phyloP scores from a whole-genome alignment of 2,888 invertebrate species.

The Caenorhabditis macrosperma region DNA sequence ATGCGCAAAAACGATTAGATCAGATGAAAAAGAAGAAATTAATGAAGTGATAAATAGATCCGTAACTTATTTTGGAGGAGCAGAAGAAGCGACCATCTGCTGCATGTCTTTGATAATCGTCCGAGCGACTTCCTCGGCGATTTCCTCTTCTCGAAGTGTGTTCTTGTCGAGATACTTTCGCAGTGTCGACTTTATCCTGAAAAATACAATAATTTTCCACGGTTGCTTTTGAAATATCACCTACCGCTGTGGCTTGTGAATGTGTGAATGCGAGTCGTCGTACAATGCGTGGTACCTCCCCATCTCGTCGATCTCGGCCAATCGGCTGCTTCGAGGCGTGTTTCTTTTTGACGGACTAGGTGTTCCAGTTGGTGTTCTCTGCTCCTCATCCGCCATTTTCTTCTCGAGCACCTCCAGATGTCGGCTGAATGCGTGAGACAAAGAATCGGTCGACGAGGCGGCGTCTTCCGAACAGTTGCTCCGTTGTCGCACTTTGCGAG shows the following conservation, averaged over 20 bases:
- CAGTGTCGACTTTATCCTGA: constrained; percentile 55
- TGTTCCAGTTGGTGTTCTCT: constrained; percentile 26
- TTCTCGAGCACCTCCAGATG: constrained; percentile 48
- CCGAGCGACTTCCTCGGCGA: constrained; percentile 96
- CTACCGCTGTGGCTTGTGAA: constrained; percentile 51
- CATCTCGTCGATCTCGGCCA: constrained; percentile 74
- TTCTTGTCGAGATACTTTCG: constrained; percentile 66
- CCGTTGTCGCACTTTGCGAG: constrained; percentile 26
- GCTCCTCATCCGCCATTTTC: constrained; percentile 35
- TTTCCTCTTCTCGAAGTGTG: constrained; percentile 86
- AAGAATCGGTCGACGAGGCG: constrained; percentile 53
- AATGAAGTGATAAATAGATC: not conserved
- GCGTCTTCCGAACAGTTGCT: constrained; percentile 26
- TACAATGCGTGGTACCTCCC: constrained; percentile 73
- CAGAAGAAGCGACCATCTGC: constrained; percentile 83
- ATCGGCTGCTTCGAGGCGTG: constrained; percentile 48
- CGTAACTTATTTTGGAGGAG: not conserved
- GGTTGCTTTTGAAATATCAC: not conserved
- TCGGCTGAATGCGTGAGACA: constrained; percentile 39
- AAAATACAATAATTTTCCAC: constrained; percentile 8
- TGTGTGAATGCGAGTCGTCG: constrained; percentile 60
- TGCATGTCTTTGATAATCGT: constrained; percentile 97
- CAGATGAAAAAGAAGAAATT: not conserved
- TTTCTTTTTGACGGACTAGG: constrained; percentile 28
- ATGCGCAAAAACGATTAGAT: not conserved